Evolutionary conservation across 2,113 vertebrate genomes (phyloP), one percentile per base, ranked within the genome.

Genomic region (Hippocampus guttulatus): DNA sequence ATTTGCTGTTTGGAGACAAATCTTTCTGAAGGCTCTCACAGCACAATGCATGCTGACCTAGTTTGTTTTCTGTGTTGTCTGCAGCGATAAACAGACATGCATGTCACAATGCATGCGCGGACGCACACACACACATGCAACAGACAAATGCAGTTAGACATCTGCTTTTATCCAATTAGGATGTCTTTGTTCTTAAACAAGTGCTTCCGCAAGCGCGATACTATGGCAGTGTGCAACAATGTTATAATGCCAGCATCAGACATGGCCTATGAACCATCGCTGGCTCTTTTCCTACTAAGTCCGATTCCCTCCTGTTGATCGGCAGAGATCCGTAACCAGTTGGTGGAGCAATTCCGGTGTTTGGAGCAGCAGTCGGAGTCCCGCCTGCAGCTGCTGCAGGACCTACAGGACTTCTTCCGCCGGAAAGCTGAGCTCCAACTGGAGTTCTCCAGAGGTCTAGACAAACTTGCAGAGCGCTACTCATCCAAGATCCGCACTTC

Each of bases 361-460:
- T 90, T 98, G 92, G 96, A 98, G 88, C 96, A 98, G 89, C 96
- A 98, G 81, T 96, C 95, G 0, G 96, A 98, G 87, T 95, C 95
- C 0, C 92, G 96, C 3, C 91, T 97, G 78, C 95, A 97, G 83
- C 93, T 98, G 84, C 93, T 98, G 52, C 96, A 98, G 89, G 96
- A 98, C 87, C 93, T 98, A 78, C 96, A 98, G 90, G 96, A 98
- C 69, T 98, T 98, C 88, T 96, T 98, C 90, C 94, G 96, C 66
- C 92, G 96, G 75, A 97, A 97, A 82, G 96, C 96, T 0, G 96
- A 98, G 91, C 95, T 98, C 0, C 95, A 98, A 87, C 91, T 98
- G 0, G 96, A 98, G 88, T 98, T 95, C 62, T 96, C 96, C 52
- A 87, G 95, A 45, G 95, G 95, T 88, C 89, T 98, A 90, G 96